These are phyloP conservation scores for Anguilla japonica DNA, from an alignment of 2,113 vertebrate species.

Conservation along the genomic window DNA sequence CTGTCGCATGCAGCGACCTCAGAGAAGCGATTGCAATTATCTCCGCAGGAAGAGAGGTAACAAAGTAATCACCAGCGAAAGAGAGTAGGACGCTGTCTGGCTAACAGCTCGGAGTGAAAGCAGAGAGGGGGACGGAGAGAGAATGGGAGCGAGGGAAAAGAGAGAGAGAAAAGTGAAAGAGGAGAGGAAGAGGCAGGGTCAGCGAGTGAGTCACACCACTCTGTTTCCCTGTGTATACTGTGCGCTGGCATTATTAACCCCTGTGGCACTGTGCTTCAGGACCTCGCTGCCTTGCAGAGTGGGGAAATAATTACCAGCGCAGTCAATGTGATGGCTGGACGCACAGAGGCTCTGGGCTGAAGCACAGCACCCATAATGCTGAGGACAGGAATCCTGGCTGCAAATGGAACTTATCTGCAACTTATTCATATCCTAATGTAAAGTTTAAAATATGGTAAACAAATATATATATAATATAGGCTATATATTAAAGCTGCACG, in stretches of 20 bases:
- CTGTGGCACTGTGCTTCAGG: not conserved
- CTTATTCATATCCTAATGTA: not conserved
- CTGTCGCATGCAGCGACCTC: not conserved
- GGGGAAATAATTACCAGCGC: not conserved
- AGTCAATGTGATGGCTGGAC: not conserved
- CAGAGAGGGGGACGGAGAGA: not conserved
- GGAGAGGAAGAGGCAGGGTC: not conserved
- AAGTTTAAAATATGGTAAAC: not conserved
- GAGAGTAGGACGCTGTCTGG: not conserved
- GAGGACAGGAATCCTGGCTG: not conserved
- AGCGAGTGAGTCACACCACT: not conserved
- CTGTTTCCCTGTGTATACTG: not conserved
- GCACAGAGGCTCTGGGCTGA: not conserved
- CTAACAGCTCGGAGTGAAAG: not conserved
- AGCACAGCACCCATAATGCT: not conserved
- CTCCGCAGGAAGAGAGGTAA: not conserved
- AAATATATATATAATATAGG: not conserved
- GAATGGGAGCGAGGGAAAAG: not conserved
- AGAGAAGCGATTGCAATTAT: not conserved
- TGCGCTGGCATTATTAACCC: not conserved
- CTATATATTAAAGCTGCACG: not conserved
- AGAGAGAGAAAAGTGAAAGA: not conserved
- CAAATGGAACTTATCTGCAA: not conserved
- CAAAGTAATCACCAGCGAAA: not conserved
- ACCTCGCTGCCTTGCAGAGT: not conserved